phyloP scores from a whole-genome alignment of 2,888 invertebrate species.

The Troilus luridus region DNA sequence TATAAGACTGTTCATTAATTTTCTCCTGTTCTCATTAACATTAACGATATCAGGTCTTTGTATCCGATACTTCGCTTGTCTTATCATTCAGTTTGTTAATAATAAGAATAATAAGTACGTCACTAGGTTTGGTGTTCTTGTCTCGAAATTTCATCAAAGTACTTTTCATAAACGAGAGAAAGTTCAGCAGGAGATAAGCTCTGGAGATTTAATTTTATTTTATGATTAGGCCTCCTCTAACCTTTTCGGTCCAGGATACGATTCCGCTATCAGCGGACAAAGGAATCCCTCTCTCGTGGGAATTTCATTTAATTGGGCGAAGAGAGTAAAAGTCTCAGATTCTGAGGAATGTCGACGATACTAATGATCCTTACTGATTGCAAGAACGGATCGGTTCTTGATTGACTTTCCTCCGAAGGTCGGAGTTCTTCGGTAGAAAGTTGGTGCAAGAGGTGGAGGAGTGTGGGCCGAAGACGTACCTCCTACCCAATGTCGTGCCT shows the following conservation, averaged over 20 bases:
- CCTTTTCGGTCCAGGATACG: background rate
- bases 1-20: background rate
- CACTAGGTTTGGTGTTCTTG: too few species aligned
- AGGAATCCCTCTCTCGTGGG: background rate
- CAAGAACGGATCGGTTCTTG: background rate
- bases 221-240: background rate
- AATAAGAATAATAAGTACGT: background rate
- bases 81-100: background rate
- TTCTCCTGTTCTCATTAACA: background rate
- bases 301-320: background rate
- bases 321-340: background rate
- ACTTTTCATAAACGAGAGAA: background rate
- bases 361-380: constrained; percentile 25
- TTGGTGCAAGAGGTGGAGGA: background rate
- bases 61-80: background rate
- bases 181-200: background rate
- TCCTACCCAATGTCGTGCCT: background rate
- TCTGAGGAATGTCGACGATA: background rate
- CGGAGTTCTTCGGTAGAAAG: constrained; percentile 40
- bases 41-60: background rate
- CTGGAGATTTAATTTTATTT: background rate
- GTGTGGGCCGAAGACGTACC: background rate
- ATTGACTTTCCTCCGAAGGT: constrained; percentile 33
- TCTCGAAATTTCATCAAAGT: background rate
- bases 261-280: background rate